These are phyloP conservation scores for Columbina picui DNA, from an alignment of 2,113 vertebrate genomes.

Conservation along the genomic window DNA sequence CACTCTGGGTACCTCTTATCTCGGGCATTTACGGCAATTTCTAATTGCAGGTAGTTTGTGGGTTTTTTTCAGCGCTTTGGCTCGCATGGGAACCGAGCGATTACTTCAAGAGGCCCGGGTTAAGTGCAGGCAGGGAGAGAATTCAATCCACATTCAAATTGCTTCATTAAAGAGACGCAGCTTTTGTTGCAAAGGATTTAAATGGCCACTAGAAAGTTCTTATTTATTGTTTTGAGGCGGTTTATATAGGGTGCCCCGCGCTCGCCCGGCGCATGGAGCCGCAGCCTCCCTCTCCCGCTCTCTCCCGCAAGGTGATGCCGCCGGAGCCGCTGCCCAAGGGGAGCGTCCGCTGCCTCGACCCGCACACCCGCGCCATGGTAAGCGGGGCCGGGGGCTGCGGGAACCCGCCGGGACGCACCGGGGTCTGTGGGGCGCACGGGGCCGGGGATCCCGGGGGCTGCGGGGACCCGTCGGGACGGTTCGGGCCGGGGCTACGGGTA, in stretches of 20 bases:
- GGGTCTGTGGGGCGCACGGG: neutral
- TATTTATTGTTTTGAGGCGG: conserved; percentile 87
- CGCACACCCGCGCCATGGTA: conserved; percentile 87
- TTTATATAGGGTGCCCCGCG: conserved; percentile 85
- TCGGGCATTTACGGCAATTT: conserved; percentile 93
- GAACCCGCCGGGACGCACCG: neutral
- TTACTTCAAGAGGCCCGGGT: conserved; percentile 92
- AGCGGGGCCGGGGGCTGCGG: conserved; percentile 43
- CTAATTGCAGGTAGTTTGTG: conserved; percentile 98
- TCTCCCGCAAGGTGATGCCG: conserved; percentile 89
- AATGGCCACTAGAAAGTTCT: conserved; percentile 88
- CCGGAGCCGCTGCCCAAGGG: conserved; percentile 84
- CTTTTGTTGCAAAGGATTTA: conserved; percentile 89
- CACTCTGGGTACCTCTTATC: conserved; percentile 95
- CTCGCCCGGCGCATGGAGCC: conserved; percentile 67
- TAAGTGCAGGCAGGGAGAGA: conserved; percentile 89
- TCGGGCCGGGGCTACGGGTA: neutral
- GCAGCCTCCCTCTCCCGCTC: conserved; percentile 62
- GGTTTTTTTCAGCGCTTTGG: conserved; percentile 85
- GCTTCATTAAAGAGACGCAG: conserved; percentile 91
- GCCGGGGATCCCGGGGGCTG: neutral
- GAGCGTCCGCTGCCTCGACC: conserved; percentile 85
- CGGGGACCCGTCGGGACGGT: neutral
- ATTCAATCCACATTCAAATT: conserved; percentile 96
- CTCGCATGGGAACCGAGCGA: conserved; percentile 92